Evolutionary conservation across 2,113 vertebrate species (phyloP).

Genomic region (Euleptes europaea): DNA sequence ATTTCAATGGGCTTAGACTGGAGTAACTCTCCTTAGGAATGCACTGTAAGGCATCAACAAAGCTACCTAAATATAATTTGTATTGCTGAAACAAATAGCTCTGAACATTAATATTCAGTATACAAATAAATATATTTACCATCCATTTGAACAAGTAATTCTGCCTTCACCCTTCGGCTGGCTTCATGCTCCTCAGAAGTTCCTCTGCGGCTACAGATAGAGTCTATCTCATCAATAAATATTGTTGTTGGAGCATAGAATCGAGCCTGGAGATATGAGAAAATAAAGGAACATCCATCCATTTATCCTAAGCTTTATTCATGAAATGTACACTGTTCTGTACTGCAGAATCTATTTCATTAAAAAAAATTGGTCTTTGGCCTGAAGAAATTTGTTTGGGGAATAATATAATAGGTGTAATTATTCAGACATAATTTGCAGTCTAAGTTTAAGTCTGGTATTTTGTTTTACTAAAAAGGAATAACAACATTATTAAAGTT

Average conservation of each 20-base stretch:
- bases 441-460: not conserved
- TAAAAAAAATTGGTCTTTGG: not conserved
- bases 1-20: too few relatives aligned
- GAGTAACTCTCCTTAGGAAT: too few relatives aligned
- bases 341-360: not conserved
- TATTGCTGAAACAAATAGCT: too few relatives aligned
- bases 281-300: constrained; percentile 29
- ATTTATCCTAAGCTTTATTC: not conserved
- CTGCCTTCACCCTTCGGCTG: constrained; percentile 94
- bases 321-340: not conserved
- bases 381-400: not conserved
- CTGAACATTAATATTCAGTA: too few relatives aligned
- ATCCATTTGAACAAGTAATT: constrained; percentile 97
- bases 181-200: constrained; percentile 97
- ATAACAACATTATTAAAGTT: not conserved
- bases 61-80: too few relatives aligned
- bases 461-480: not conserved
- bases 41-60: too few relatives aligned
- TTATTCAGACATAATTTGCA: not conserved
- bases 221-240: constrained; percentile 99
- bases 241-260: constrained; percentile 97
- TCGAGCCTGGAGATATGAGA: constrained; percentile 82
- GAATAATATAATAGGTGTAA: not conserved
- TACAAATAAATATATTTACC: constrained; percentile 76
- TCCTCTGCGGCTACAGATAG: constrained; percentile 96